Evolutionary conservation across 2,797 vertebrate genomes (phyloP).

Genomic region (Schizothorax lantsangensis): DNA sequence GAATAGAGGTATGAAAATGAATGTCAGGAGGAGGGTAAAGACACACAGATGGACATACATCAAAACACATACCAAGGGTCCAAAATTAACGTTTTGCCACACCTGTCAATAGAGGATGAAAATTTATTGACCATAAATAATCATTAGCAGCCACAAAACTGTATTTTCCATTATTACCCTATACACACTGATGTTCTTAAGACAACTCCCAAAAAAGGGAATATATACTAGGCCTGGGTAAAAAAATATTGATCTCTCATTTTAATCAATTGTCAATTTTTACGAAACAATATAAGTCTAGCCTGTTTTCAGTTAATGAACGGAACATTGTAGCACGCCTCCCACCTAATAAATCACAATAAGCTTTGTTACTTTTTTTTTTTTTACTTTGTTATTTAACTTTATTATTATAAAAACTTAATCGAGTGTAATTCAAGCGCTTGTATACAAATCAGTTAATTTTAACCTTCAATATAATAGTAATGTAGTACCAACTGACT

Average conservation of each 20-base stretch:
- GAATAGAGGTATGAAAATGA: constrained; percentile 38
- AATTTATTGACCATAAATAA: not conserved
- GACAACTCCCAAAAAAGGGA: not conserved
- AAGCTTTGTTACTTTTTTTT: no score
- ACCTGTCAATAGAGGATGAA: not conserved
- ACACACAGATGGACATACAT: constrained; percentile 16
- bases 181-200: not conserved
- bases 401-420: not conserved
- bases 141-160: not conserved
- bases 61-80: not conserved
- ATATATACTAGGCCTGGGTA: no score
- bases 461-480: no score
- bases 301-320: no score
- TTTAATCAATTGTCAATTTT: no score
- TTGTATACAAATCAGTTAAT: not conserved
- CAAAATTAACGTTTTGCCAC: not conserved
- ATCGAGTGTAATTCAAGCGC: not conserved
- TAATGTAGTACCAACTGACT: no score
- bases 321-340: no score
- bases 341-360: no score
- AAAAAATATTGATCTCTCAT: no score
- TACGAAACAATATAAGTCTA: no score
- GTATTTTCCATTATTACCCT: not conserved
- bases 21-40: constrained; percentile 33
- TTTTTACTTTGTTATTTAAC: no score